Conservation (phyloP, 1,140 invertebrate species). For the Cotesia vestalis region DNA sequence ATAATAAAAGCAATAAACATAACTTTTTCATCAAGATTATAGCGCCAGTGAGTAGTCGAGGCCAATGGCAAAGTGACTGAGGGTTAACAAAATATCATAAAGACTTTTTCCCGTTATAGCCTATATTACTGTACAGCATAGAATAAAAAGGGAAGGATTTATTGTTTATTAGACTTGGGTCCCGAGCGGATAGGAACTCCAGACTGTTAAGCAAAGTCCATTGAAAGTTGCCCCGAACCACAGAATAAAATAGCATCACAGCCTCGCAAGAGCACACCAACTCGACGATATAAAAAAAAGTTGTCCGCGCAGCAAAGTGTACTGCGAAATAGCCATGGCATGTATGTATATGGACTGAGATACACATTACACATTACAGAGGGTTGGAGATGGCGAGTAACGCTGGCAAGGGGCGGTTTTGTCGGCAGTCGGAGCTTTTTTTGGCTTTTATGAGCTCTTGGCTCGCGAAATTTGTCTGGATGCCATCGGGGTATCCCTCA, state of each 20-base stretch:
- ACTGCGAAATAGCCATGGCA: conserved; percentile 16
- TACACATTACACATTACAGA: conserved; percentile 37
- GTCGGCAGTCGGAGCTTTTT: conserved; percentile 7
- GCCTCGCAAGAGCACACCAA: no score
- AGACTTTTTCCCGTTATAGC: conserved; percentile 28
- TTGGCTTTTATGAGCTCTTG: conserved; percentile 61
- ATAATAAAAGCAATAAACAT: conserved; percentile 16
- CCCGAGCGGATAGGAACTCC: conserved; percentile 43
- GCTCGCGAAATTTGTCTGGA: conserved; percentile 61
- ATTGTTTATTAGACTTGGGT: conserved; percentile 56
- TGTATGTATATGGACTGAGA: conserved; percentile 29
- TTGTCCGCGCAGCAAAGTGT: conserved; percentile 13
- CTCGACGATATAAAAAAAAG: conserved; percentile 21
- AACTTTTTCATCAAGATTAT: conserved; percentile 27
- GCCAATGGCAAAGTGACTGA: conserved; percentile 28
- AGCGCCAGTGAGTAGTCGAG: conserved; percentile 7
- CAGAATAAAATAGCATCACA: neutral
- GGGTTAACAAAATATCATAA: conserved; percentile 50
- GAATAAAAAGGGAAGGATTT: conserved; percentile 41
- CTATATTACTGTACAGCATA: conserved; percentile 33
- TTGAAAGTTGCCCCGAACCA: conserved; percentile 38
- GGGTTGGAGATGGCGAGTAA: conserved; percentile 38
- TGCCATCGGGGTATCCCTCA: conserved; percentile 46
- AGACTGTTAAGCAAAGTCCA: conserved; percentile 58
- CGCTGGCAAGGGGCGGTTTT: conserved; percentile 31